Base-by-base conservation (phyloP, 1,140 invertebrate genomes). In the Drosophila murphyi region DNA sequence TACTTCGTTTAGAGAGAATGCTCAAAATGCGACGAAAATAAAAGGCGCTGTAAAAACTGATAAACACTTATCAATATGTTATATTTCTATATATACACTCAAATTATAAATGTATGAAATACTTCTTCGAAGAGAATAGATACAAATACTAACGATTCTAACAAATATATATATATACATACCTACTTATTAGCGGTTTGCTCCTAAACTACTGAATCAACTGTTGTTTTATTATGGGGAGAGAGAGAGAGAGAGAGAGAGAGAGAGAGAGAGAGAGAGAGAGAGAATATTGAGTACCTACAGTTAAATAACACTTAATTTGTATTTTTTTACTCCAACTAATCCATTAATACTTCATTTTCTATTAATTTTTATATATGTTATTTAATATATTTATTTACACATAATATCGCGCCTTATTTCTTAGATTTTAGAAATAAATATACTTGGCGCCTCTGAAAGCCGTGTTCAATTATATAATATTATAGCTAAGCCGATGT, bases 131-230 rank as follows among this genome's bases (percentile, higher is more conserved):
- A 60, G 34, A 5, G 8, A 20, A 35, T 48, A 48, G 31, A 51
- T 56, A 68, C 28, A 45, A 59, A 80, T 78, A 64, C 20, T 20
- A 20, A 20, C 20, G 20, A 75, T 56, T 71, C 50, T 72, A 59
- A 67, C 63, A 77, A 71, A 59, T 78, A 80, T 56, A 67, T 65
- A 73, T 74, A 78, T 78, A 85, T 79, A 85, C 51, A 87, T 85
- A 80, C 52, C 72, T 76, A 78, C 61, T 56, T 77, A 86, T 89
- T 80, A 85, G 59, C 78, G 79, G 86, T 90, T 90, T 90, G 87
- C 81, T 90, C 80, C 82, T 75, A 80, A 54, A 86, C 67, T 78
- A 76, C 51, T 52, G 35, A 77, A 45, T 48, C 20, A 12, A 29
- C 43, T 32, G 20, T 37, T 56, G 50, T 79, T 69, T 68, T 55